phyloP scores from a whole-genome alignment of 2,888 invertebrate genomes.

The Lacanobia oleracea region DNA sequence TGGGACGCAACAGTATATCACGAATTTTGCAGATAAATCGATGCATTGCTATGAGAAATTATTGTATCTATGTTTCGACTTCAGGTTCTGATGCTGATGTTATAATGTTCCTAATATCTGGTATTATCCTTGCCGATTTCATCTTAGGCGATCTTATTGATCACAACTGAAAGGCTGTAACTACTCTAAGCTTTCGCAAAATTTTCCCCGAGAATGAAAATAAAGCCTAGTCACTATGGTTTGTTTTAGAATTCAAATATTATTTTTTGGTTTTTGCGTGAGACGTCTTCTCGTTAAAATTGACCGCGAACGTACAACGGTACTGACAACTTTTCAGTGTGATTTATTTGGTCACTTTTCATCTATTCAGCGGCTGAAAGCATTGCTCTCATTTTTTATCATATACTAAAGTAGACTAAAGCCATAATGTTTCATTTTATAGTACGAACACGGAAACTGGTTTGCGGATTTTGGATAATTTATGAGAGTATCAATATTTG shows the following conservation, averaged over 20 bases:
- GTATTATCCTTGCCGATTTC: constrained; percentile 32
- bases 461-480: constrained; percentile 74
- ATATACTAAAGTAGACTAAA: constrained; percentile 59
- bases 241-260: constrained; percentile 9
- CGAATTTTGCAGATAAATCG: constrained; percentile 70
- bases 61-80: constrained; percentile 47
- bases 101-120: constrained; percentile 39
- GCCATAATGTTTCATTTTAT: constrained; percentile 60
- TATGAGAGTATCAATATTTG: constrained; percentile 78
- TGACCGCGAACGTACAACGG: constrained; percentile 75
- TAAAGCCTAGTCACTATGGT: neutral
- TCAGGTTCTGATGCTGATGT: constrained; percentile 30
- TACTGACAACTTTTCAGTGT: constrained; percentile 59
- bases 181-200: neutral
- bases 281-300: constrained; percentile 68
- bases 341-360: constrained; percentile 55
- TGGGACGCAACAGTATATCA: constrained; percentile 75
- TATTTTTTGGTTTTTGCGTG: constrained; percentile 58
- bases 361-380: constrained; percentile 55
- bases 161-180: constrained; percentile 28
- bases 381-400: constrained; percentile 61
- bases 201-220: neutral
- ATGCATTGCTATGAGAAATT: constrained; percentile 49
- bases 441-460: constrained; percentile 63
- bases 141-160: constrained; percentile 16